Base-by-base conservation (phyloP, 1,140 invertebrate species). In the Pinna nobilis region DNA sequence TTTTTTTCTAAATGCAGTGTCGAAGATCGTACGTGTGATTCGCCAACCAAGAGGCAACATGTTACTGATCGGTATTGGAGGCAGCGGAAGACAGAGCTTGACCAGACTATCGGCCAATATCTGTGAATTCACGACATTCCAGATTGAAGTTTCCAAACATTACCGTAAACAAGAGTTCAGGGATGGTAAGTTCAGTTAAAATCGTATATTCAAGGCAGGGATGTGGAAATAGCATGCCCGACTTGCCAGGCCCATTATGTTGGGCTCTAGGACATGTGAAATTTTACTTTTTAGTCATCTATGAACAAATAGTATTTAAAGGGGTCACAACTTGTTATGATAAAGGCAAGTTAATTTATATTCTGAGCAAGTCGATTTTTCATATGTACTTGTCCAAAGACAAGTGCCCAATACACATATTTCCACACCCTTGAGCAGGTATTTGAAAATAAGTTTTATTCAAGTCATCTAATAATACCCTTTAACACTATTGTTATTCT, bases 41-140 rank as follows among this genome's bases (percentile, higher is more conserved):
- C 94, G 94, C 2, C 94, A 96, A 87, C 94, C 93, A 0, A 90
- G 93, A 33, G 95, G 95, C 4, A 93, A 96, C 88, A 92, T 95
- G 91, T 89, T 96, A 3, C 91, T 96, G 55, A 92, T 97, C 53
- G 95, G 95, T 41, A 94, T 95, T 74, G 94, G 93, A 91, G 89
- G 89, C 47, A 88, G 85, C 78, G 90, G 90, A 13, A 76, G 89
- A 28, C 85, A 88, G 74, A 88, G 83, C 74, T 77, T 90, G 69
- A 84, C 87, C 7, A 77, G 86, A 47, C 70, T 91, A 30, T 82
- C 88, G 0, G 74, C 89, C 7, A 82, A 81, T 65, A 93, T 97
- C 68, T 94, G 93, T 87, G 93, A 95, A 80, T 93, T 93, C 80
- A 91, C 89, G 53, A 92, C 92, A 3, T 96, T 94, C 90, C 92